A percentile compares a stretch with the other conserved stretches of the same genome.
Conservation (phyloP, 1,140 invertebrate species). For the Musca vetustissima region DNA sequence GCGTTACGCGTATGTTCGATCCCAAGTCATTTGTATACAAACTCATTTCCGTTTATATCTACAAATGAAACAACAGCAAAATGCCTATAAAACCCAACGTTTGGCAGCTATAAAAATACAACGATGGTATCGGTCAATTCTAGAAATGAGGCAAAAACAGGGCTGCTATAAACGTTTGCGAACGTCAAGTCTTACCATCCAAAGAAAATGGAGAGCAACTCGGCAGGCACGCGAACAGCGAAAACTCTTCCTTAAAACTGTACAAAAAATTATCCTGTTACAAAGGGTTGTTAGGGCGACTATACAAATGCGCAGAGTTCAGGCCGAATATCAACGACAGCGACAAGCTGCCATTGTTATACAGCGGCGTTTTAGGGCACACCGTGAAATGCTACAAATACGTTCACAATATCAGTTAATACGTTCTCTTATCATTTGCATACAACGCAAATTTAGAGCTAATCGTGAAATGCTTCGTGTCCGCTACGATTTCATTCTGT, state of each 20-base stretch:
- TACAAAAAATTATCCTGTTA: constrained; percentile 41
- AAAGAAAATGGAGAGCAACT: constrained; percentile 36
- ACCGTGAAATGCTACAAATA: constrained; percentile 38
- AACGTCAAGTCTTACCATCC: constrained; percentile 30
- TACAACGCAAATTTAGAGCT: constrained; percentile 56
- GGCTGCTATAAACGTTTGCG: constrained; percentile 36
- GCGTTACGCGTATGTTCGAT: constrained; percentile 45
- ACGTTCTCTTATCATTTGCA: constrained; percentile 34
- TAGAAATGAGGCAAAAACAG: constrained; percentile 31
- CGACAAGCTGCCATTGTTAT: constrained; percentile 53
- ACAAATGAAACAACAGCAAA: constrained; percentile 33
- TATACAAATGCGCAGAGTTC: constrained; percentile 34
- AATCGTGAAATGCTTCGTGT: constrained; percentile 42
- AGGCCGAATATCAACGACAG: constrained; percentile 49
- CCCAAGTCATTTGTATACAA: constrained; percentile 49
- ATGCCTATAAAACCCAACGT: constrained; percentile 30
- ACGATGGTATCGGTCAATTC: constrained; percentile 33
- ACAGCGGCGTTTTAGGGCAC: constrained; percentile 60
- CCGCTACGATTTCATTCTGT: constrained; percentile 47
- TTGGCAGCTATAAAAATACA: constrained; percentile 47
- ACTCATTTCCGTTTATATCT: constrained; percentile 43
- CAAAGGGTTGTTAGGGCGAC: constrained; percentile 53
- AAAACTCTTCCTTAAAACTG: constrained; percentile 41
- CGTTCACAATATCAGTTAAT: constrained; percentile 49
- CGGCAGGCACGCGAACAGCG: constrained; percentile 33